Percentiles rank a stretch among this genome's conserved stretches.
Conservation (phyloP, 1,140 invertebrate species). For the Drosophila tani region DNA sequence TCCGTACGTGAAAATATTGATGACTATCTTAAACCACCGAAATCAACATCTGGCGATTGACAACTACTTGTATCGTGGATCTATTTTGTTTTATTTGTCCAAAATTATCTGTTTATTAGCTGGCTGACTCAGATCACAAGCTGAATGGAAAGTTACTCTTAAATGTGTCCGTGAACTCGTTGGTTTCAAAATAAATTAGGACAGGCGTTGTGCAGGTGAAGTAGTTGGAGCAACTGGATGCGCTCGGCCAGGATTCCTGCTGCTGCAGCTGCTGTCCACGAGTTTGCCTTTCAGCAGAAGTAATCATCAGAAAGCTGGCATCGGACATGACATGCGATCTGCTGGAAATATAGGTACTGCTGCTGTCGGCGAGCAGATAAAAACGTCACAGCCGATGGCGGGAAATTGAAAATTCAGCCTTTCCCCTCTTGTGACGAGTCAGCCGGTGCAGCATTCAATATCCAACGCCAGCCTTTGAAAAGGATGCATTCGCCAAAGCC, state of each 20-base stretch:
- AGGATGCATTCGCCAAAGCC: neutral
- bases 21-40: no score
- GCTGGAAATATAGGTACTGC: conserved; percentile 23
- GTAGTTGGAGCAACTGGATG: conserved; percentile 13
- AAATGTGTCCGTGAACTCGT: no score
- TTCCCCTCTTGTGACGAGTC: conserved; percentile 8
- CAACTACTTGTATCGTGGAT: no score
- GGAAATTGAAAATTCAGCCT: conserved; percentile 36
- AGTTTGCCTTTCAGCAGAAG: conserved; percentile 48
- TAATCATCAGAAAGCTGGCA: conserved; percentile 54
- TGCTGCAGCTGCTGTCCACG: conserved; percentile 19
- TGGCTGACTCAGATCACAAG: no score
- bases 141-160: no score
- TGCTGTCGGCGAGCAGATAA: conserved; percentile 51
- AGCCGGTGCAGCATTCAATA: conserved; percentile 6
- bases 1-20: no score
- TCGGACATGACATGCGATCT: conserved; percentile 50
- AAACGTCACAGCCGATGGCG: conserved; percentile 49
- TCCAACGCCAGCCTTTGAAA: neutral
- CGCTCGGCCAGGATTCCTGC: conserved; percentile 11
- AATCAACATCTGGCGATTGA: no score
- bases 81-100: no score
- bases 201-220: no score
- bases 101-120: no score
- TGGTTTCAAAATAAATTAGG: no score